Conservation (phyloP, 2,113 vertebrate genomes). For the Erythrocercus mccallii region DNA sequence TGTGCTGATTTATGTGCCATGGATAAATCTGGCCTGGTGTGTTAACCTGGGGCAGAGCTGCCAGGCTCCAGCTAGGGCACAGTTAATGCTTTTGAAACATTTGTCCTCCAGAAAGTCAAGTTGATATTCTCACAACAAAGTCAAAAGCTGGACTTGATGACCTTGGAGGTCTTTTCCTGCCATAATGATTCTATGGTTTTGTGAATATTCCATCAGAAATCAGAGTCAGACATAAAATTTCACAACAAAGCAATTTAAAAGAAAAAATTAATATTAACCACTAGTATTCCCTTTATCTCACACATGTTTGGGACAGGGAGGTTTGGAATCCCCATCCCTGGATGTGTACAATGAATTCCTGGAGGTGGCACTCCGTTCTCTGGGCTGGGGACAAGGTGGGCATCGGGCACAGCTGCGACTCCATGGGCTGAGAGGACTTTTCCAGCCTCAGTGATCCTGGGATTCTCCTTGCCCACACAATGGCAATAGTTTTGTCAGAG, state of each 20-base stretch:
- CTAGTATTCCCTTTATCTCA: neutral
- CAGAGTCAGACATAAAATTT: neutral
- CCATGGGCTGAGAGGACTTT: neutral
- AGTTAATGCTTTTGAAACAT: neutral
- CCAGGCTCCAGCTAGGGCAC: neutral
- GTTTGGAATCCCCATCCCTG: neutral
- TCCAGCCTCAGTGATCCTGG: neutral
- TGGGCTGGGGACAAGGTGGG: neutral
- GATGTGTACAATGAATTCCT: neutral
- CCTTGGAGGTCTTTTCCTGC: neutral
- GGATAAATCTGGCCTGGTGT: neutral
- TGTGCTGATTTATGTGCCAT: neutral
- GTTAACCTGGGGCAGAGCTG: neutral
- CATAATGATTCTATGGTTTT: neutral
- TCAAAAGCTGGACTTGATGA: neutral
- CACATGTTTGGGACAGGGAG: neutral
- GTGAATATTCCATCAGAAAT: neutral
- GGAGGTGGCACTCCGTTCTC: neutral
- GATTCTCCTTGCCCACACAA: neutral
- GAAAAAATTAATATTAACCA: neutral
- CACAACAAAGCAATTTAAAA: neutral
- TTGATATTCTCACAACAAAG: neutral
- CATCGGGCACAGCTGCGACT: accelerated
- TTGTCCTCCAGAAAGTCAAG: neutral
- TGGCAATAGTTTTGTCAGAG: neutral